These are phyloP conservation scores for Thamnophis sirtalis DNA, from an alignment of 2,113 vertebrate genomes.

Conservation along the genomic window DNA sequence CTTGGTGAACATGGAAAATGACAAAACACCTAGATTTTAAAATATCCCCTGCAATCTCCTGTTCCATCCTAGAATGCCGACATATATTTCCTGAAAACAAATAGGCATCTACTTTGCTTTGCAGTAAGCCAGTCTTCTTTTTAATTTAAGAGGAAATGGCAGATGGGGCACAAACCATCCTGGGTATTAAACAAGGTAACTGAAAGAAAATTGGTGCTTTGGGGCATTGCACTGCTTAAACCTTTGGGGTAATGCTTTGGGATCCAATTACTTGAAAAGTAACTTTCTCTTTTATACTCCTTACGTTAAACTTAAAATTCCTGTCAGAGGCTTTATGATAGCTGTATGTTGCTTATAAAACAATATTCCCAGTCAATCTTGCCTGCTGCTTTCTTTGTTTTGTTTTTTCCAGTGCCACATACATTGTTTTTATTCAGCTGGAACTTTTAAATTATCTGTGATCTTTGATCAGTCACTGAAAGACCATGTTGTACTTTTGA, in stretches of 20 bases:
- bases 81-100: not conserved
- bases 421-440: not conserved
- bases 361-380: not conserved
- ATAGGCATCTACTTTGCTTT: not conserved
- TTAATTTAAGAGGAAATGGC: not conserved
- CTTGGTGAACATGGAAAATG: not conserved
- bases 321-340: not conserved
- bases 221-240: not conserved
- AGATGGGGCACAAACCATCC: not conserved
- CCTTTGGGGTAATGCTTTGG: not conserved
- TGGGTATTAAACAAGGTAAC: not conserved
- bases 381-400: not conserved
- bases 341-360: not conserved
- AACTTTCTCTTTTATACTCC: not conserved
- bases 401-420: not conserved
- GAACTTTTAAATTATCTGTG: not conserved
- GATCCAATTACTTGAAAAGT: not conserved
- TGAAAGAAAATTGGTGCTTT: not conserved
- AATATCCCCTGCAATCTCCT: not conserved
- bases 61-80: not conserved
- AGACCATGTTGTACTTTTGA: not conserved
- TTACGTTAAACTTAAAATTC: not conserved
- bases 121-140: not conserved
- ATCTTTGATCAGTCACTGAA: not conserved
- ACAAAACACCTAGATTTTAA: not conserved